Evolutionary conservation across 2,888 invertebrate species (phyloP).

Genomic region (Drosophila merina): DNA sequence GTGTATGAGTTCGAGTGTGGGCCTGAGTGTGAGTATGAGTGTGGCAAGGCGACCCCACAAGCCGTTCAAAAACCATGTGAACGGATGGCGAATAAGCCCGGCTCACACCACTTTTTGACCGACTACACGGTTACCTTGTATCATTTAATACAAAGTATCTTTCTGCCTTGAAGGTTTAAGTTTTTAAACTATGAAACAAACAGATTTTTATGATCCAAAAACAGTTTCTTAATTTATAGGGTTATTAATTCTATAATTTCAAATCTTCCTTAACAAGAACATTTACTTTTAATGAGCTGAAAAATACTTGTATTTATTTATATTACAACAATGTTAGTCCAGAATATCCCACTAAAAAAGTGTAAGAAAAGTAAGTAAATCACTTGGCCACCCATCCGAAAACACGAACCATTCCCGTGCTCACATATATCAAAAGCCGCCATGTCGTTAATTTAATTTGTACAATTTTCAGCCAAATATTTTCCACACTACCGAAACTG

Average conservation of each 20-base stretch:
- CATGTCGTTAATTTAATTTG: constrained; percentile 78
- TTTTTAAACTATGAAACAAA: too few relatives aligned
- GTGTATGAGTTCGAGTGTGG: constrained; percentile 39
- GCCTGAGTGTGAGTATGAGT: constrained; percentile 14
- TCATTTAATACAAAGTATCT: constrained; percentile 1
- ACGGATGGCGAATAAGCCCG: constrained; percentile 27
- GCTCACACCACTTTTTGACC: background rate
- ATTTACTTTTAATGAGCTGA: background rate
- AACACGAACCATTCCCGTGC: constrained; percentile 10
- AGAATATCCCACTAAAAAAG: background rate
- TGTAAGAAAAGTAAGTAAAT: background rate
- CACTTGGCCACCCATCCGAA: constrained; percentile 1
- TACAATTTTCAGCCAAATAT: constrained; percentile 77
- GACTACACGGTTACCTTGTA: background rate
- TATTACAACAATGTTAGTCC: background rate
- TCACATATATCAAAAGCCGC: constrained; percentile 51
- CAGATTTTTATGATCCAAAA: too few relatives aligned
- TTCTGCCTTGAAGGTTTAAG: background rate
- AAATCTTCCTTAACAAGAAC: too few relatives aligned
- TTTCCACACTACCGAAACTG: constrained; percentile 69
- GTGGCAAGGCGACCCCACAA: constrained; percentile 70
- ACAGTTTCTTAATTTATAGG: background rate
- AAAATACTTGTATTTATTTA: background rate
- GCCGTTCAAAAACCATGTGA: constrained; percentile 54
- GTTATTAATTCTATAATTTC: too few relatives aligned